Evolutionary conservation across 2,888 invertebrate genomes (phyloP).

Genomic region (Lycia hirtaria): DNA sequence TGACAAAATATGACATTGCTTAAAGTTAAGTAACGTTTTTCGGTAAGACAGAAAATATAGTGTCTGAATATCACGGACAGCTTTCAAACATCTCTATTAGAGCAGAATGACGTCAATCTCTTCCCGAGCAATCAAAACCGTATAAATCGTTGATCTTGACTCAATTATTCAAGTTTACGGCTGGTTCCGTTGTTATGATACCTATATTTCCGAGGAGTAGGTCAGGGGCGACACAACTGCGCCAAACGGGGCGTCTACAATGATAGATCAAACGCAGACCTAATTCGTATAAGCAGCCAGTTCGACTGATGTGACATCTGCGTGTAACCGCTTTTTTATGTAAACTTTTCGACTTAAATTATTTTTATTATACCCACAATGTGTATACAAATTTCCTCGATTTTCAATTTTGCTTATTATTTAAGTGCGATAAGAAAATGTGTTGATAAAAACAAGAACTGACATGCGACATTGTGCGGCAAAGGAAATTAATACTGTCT

Average conservation of each 20-base stretch:
- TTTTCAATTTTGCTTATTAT: too few species aligned
- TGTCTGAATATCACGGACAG: too few species aligned
- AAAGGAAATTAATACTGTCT: too few species aligned
- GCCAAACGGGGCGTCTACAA: conserved; percentile 6
- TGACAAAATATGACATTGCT: conserved; percentile 1
- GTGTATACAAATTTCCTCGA: too few species aligned
- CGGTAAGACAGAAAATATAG: too few species aligned
- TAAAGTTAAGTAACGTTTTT: too few species aligned
- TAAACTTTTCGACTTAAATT: too few species aligned
- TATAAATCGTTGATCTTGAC: conserved; percentile 15
- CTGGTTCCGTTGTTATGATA: not conserved
- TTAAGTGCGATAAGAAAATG: too few species aligned
- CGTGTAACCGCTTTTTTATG: too few species aligned
- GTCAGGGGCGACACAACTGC: conserved; percentile 4
- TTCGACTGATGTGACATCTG: not conserved
- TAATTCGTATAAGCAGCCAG: not conserved
- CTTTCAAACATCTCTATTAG: not conserved
- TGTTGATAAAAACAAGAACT: too few species aligned
- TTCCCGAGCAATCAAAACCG: conserved; percentile 11
- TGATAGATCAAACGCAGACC: conserved; percentile 9
- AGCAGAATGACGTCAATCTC: conserved; percentile 2
- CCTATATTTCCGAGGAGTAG: conserved; percentile 1
- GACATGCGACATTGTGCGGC: too few species aligned
- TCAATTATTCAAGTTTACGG: conserved; percentile 18
- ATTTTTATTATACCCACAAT: too few species aligned